Conservation (phyloP, 2,888 invertebrate genomes). For the Micropterix aruncella region DNA sequence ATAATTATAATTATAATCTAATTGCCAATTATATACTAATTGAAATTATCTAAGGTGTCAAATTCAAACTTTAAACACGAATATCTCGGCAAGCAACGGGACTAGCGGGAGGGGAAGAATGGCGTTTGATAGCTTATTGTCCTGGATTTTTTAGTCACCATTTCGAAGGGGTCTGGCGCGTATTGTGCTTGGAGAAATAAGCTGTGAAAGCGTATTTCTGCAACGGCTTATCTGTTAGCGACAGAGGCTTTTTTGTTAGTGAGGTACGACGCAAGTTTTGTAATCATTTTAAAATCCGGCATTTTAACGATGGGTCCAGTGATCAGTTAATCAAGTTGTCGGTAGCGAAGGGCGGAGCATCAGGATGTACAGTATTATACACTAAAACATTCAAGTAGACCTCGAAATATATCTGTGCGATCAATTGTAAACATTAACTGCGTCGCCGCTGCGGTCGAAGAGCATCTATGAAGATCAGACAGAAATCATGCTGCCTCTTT, state of each 20-base stretch:
- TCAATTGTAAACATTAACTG: background rate
- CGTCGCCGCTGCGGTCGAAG: conserved; percentile 1
- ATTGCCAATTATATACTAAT: too few species aligned
- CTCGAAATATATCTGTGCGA: background rate
- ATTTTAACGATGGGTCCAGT: too few species aligned
- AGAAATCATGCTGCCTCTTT: background rate
- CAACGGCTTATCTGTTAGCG: background rate
- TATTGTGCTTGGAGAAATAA: too few species aligned
- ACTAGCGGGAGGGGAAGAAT: conserved; percentile 1
- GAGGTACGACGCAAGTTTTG: conserved; percentile 1
- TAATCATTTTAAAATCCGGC: background rate
- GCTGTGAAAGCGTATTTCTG: conserved; percentile 1
- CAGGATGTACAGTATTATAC: background rate
- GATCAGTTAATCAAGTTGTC: background rate
- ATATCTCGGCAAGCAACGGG: conserved; percentile 1
- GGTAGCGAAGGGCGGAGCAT: background rate
- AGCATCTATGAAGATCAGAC: background rate
- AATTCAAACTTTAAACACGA: background rate
- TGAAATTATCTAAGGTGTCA: too few species aligned
- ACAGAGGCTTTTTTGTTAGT: too few species aligned
- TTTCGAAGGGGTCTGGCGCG: background rate
- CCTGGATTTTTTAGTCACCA: background rate
- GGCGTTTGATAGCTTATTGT: background rate
- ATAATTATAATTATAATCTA: too few species aligned
- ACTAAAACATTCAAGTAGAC: background rate